Conservation (phyloP, 2,113 vertebrate genomes). For the Chionodraco myersi region DNA sequence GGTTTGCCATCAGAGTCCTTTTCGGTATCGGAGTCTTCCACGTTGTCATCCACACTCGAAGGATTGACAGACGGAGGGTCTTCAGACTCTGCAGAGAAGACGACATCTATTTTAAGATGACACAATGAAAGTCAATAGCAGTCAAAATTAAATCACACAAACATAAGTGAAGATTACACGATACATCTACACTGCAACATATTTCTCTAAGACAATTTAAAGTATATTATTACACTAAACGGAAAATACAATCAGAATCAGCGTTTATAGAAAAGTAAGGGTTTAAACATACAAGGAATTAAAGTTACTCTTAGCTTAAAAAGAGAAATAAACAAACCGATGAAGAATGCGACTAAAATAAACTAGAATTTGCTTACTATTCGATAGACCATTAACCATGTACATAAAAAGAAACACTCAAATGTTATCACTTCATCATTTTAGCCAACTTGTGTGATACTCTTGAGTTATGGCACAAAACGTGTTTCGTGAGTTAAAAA, state of each 20-base stretch:
- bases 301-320: no score
- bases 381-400: no score
- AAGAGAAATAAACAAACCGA: no score
- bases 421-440: no score
- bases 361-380: no score
- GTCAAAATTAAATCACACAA: neutral
- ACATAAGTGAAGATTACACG: neutral
- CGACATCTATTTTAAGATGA: neutral
- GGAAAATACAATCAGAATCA: neutral
- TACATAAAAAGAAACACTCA: no score
- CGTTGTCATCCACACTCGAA: constrained; percentile 94
- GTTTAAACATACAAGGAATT: no score
- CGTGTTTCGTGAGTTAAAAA: no score
- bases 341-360: no score
- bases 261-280: no score
- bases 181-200: neutral
- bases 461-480: no score
- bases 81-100: constrained; percentile 90
- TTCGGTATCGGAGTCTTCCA: constrained; percentile 93
- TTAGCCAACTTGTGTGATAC: no score
- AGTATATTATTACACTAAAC: neutral
- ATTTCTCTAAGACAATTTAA: neutral
- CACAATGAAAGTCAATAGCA: neutral
- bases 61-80: constrained; percentile 93
- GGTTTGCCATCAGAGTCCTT: constrained; percentile 92